phyloP scores from a whole-genome alignment of 2,888 invertebrate genomes.

The Temnothorax rugatulus region DNA sequence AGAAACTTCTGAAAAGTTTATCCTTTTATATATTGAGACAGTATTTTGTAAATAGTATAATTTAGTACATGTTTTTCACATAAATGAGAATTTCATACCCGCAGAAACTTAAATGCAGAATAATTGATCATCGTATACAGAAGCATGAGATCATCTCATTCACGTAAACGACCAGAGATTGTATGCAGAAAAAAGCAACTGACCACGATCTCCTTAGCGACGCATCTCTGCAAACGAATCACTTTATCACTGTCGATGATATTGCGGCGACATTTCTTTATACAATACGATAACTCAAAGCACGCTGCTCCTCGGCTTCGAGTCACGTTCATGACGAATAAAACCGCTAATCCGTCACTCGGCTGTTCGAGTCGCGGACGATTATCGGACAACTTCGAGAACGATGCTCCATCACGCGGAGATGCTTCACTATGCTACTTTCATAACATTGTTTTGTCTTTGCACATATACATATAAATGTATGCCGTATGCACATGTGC shows the following conservation, averaged over 20 bases:
- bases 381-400: constrained; percentile 48
- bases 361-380: background rate
- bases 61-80: background rate
- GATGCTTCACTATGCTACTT: constrained; percentile 52
- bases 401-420: constrained; percentile 13
- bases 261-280: constrained; percentile 36
- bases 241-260: constrained; percentile 30
- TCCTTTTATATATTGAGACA: background rate
- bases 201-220: background rate
- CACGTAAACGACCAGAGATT: background rate
- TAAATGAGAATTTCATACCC: background rate
- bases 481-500: constrained; percentile 2
- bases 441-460: constrained; percentile 58
- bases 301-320: constrained; percentile 9
- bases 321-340: constrained; percentile 30
- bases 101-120: background rate
- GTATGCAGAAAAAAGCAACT: background rate
- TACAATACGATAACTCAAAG: constrained; percentile 27
- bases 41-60: background rate
- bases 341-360: constrained; percentile 42
- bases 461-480: constrained; percentile 26
- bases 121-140: background rate
- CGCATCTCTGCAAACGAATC: background rate
- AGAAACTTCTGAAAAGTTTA: background rate
- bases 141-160: constrained; percentile 3